Base-by-base conservation (phyloP, 2,888 invertebrate genomes). In the Drosophila tanythrix region DNA sequence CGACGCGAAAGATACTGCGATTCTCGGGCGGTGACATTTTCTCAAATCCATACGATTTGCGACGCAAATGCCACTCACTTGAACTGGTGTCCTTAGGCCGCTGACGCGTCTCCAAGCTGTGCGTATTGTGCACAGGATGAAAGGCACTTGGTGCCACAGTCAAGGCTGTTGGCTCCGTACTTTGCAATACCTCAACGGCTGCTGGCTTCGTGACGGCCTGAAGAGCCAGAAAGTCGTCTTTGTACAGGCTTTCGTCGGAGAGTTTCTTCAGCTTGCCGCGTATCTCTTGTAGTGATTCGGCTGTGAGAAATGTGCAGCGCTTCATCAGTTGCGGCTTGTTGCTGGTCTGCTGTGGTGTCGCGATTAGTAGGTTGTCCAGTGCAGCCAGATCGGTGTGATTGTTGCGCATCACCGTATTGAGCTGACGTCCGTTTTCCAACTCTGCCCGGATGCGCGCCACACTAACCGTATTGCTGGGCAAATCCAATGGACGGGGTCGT, bases 1-100 rank as follows among this genome's bases (percentile, higher is more conserved):
- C 96, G 88, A 96, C 95, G 3, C 95, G 94, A 74, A 89, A 91
- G 36, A 92, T 91, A 57, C 91, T 88, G 38, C 91, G 92, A 46
- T 83, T 88, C 48, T 92, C 91, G 1, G 92, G 93, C 21, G 93
- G 92, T 18, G 92, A 89, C 91, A 95, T 94, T 74, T 94, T 94
- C 90, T 95, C 95, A 87, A 97, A 97, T 67, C 96, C 96, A 88
- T 96, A 96, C 25, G 96, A 96, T 92, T 96, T 97, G 77, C 96
- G 94, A 78, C 96, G 94, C 71, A 95, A 94, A 88, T 95, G 96
- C 96, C 96, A 97, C 83, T 95, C 95, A 80, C 95, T 88, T 2
- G 92, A 92, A 10, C 83, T 91, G n/a, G 90, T 91, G 48, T 93
- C 93, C 53, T 93, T 90, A 10, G 89, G 87, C 43, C 90, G 90